These are phyloP conservation scores for Psammodynastes pulverulentus DNA, from an alignment of 2,113 vertebrate species.

Conservation along the genomic window DNA sequence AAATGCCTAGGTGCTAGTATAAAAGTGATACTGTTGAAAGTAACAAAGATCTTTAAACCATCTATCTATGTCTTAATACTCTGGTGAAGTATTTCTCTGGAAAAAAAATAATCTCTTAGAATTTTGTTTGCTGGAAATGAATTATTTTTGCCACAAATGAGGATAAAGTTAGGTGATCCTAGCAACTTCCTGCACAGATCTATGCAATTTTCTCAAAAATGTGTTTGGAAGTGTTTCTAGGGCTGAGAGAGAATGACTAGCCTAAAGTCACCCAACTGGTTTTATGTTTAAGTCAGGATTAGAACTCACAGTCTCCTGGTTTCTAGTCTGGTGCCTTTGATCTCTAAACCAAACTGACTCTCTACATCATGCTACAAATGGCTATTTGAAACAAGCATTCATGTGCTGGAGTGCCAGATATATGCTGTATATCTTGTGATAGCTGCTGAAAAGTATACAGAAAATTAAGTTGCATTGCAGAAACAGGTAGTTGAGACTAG, in stretches of 20 bases:
- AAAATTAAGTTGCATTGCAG: neutral
- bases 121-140: neutral
- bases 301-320: neutral
- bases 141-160: neutral
- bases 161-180: neutral
- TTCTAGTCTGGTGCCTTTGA: neutral
- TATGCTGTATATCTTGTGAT: neutral
- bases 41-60: conserved; percentile 40
- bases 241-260: neutral
- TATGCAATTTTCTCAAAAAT: neutral
- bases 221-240: neutral
- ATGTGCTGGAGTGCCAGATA: neutral
- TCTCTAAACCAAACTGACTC: neutral
- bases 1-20: conserved; percentile 1
- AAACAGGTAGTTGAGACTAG: neutral
- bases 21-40: conserved; percentile 73
- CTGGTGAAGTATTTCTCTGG: conserved; percentile 68
- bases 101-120: neutral
- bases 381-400: neutral
- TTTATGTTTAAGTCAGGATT: neutral
- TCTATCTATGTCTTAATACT: conserved; percentile 50
- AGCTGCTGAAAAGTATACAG: neutral
- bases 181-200: neutral
- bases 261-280: neutral
- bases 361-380: neutral